A percentile compares a stretch with the other conserved stretches of the same genome.
phyloP scores from a whole-genome alignment of 2,888 invertebrate species.

The Rhingia rostrata region DNA sequence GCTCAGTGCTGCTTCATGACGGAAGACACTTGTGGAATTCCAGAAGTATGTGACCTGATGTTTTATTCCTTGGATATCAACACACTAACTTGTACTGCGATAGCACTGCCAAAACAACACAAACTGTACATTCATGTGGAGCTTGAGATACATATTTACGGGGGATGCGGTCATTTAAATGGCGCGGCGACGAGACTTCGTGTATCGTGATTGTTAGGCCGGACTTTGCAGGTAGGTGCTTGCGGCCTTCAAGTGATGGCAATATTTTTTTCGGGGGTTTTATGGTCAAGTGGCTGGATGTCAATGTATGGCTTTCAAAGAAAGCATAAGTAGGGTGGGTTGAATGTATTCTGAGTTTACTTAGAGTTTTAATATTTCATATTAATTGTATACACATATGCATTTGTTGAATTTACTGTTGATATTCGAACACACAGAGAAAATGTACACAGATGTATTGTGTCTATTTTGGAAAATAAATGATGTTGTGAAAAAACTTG shows the following conservation, averaged over 20 bases:
- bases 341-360: too few species aligned
- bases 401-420: too few species aligned
- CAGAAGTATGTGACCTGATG: constrained; percentile 57
- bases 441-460: too few species aligned
- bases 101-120: constrained; percentile 44
- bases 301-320: constrained; percentile 41
- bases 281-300: constrained; percentile 57
- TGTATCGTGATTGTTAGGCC: constrained; percentile 28
- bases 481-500: too few species aligned
- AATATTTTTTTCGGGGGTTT: constrained; percentile 43
- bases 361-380: too few species aligned
- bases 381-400: too few species aligned
- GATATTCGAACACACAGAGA: too few species aligned
- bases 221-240: constrained; percentile 54
- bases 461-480: too few species aligned
- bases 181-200: constrained; percentile 15
- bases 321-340: not conserved
- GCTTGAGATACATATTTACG: not conserved
- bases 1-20: constrained; percentile 29
- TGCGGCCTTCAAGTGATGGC: constrained; percentile 53
- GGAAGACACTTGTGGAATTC: constrained; percentile 69
- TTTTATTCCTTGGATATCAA: constrained; percentile 48
- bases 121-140: constrained; percentile 35
- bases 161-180: constrained; percentile 28
- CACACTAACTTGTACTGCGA: not conserved